Percentiles rank a stretch among this genome's conserved stretches.
Conservation (phyloP, 2,113 vertebrate genomes). For the Eira barbara region DNA sequence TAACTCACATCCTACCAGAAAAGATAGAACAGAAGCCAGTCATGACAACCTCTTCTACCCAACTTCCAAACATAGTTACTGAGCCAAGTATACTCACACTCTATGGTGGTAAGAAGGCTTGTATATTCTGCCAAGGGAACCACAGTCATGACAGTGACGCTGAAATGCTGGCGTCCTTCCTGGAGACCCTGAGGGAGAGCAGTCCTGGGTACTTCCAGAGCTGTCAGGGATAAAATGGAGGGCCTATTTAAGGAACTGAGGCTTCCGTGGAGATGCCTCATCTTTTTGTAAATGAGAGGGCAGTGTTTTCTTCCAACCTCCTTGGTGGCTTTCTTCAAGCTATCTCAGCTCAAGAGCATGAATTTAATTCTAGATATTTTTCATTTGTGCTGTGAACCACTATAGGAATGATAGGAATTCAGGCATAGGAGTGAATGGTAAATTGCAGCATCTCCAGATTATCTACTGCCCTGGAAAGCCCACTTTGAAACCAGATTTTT, state of each 20-base stretch:
- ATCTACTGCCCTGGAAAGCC: neutral
- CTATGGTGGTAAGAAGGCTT: neutral
- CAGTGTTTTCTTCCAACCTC: neutral
- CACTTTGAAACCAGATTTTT: neutral
- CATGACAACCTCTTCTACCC: neutral
- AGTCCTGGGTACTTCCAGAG: neutral
- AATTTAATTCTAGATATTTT: slow-evolving; percentile 27
- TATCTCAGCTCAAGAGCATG: neutral
- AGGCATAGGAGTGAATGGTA: neutral
- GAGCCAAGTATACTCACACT: neutral
- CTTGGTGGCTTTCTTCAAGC: neutral
- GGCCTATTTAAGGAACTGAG: neutral
- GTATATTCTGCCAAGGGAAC: neutral
- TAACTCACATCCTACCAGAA: slow-evolving; percentile 1
- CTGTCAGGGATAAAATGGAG: neutral
- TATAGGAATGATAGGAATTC: neutral
- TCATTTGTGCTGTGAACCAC: neutral
- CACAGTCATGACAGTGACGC: neutral
- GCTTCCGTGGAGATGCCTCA: neutral
- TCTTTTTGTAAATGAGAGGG: neutral
- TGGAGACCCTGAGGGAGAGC: neutral
- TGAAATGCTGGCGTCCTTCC: neutral
- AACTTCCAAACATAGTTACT: neutral
- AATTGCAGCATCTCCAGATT: neutral
- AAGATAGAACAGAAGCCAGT: neutral